Evolutionary conservation across 2,888 invertebrate species (phyloP).

Genomic region (Thereva unica): DNA sequence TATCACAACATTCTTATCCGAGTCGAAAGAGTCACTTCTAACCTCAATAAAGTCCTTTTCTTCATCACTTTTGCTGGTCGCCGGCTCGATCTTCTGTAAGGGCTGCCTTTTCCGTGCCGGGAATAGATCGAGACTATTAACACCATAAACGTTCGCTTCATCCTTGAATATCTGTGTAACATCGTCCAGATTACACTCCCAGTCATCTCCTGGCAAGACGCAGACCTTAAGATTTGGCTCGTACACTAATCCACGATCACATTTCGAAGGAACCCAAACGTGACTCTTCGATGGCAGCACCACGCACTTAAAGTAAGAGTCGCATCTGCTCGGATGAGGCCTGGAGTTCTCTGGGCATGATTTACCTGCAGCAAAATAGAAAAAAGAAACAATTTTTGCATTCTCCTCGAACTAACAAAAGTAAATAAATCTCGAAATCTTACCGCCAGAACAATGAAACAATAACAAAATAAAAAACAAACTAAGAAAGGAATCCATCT

Average conservation of each 20-base stretch:
- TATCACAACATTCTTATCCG: slow-evolving; percentile 3
- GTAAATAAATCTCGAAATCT: neutral
- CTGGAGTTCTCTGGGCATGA: slow-evolving; percentile 55
- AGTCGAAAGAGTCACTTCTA: slow-evolving; percentile 29
- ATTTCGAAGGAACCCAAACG: slow-evolving; percentile 55
- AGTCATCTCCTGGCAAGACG: slow-evolving; percentile 57
- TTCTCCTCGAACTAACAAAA: neutral
- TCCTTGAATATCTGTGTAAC: neutral
- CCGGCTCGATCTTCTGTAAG: neutral
- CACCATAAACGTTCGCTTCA: slow-evolving; percentile 38
- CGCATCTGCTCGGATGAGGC: slow-evolving; percentile 56
- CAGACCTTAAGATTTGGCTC: slow-evolving; percentile 54
- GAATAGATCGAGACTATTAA: slow-evolving; percentile 34
- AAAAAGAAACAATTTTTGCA: neutral
- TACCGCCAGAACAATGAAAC: slow-evolving; percentile 30
- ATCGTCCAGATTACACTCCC: slow-evolving; percentile 51
- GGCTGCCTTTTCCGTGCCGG: slow-evolving; percentile 17
- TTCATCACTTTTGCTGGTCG: slow-evolving; percentile 1
- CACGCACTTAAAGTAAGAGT: slow-evolving; percentile 54
- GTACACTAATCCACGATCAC: slow-evolving; percentile 55
- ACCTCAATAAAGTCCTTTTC: slow-evolving; percentile 42
- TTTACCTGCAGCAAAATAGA: slow-evolving; percentile 48
- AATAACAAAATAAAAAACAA: slow-evolving; percentile 12
- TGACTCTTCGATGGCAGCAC: slow-evolving; percentile 50
- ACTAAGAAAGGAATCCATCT: slow-evolving; percentile 15